phyloP scores from a whole-genome alignment of 2,113 vertebrate genomes.

The Vimba vimba region DNA sequence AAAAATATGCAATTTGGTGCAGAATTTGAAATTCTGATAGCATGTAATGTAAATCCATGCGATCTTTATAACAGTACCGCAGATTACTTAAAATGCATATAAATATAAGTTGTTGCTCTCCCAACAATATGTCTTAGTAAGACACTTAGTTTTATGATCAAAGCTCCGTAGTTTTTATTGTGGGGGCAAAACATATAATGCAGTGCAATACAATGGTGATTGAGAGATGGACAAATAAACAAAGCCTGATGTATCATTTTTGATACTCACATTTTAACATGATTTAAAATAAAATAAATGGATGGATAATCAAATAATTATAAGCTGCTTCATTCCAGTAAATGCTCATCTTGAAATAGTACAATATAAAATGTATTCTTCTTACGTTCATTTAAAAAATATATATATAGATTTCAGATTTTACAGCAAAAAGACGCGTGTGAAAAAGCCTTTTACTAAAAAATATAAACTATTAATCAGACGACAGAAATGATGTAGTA shows the following conservation, averaged over 20 bases:
- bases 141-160: not conserved
- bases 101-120: not conserved
- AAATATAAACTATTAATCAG: not conserved
- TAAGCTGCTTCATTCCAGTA: not conserved
- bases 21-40: not conserved
- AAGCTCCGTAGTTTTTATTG: not conserved
- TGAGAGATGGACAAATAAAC: too few relatives aligned
- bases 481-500: not conserved
- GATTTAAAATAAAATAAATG: not conserved
- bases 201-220: too few relatives aligned
- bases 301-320: not conserved
- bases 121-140: not conserved
- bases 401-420: too few relatives aligned
- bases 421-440: not conserved
- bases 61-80: not conserved
- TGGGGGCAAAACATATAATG: too few relatives aligned
- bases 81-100: too few relatives aligned
- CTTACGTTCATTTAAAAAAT: too few relatives aligned
- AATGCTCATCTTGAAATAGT: not conserved
- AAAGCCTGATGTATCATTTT: not conserved
- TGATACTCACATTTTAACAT: not conserved
- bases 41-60: not conserved
- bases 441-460: not conserved
- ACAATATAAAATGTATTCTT: too few relatives aligned
- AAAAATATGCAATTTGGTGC: not conserved